Conservation (phyloP, 2,888 invertebrate species). For the Pristionchus mayeri region DNA sequence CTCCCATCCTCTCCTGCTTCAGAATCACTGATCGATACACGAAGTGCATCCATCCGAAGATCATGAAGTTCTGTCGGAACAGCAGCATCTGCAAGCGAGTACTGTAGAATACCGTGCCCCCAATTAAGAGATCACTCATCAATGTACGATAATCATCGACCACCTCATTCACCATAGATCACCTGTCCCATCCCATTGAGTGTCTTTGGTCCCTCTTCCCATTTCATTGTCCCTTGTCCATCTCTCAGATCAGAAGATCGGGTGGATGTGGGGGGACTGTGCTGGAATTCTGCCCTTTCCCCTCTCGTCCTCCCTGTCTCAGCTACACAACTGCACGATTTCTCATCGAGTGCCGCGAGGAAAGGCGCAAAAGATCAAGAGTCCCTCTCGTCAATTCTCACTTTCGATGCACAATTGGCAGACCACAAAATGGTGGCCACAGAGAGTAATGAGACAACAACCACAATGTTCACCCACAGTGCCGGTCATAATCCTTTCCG, state of each 20-base stretch:
- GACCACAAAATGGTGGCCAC: too few relatives aligned
- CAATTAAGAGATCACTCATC: too few relatives aligned
- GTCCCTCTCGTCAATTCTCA: neutral
- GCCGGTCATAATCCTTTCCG: too few relatives aligned
- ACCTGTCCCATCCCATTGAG: neutral
- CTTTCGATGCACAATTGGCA: too few relatives aligned
- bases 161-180: neutral
- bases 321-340: constrained; percentile 8
- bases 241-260: neutral
- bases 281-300: neutral
- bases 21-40: constrained; percentile 57
- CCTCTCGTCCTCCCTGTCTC: neutral
- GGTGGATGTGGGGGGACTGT: neutral
- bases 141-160: neutral
- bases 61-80: constrained; percentile 70
- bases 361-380: neutral
- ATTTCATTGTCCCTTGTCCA: neutral
- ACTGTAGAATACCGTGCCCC: too few relatives aligned
- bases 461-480: too few relatives aligned
- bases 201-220: neutral
- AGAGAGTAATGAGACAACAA: too few relatives aligned
- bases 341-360: neutral
- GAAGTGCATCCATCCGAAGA: constrained; percentile 69
- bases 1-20: constrained; percentile 55
- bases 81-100: constrained; percentile 57